Percentiles rank a stretch among this genome's conserved stretches.
phyloP scores from a whole-genome alignment of 2,113 vertebrate genomes.

The Erythrocebus patas region DNA sequence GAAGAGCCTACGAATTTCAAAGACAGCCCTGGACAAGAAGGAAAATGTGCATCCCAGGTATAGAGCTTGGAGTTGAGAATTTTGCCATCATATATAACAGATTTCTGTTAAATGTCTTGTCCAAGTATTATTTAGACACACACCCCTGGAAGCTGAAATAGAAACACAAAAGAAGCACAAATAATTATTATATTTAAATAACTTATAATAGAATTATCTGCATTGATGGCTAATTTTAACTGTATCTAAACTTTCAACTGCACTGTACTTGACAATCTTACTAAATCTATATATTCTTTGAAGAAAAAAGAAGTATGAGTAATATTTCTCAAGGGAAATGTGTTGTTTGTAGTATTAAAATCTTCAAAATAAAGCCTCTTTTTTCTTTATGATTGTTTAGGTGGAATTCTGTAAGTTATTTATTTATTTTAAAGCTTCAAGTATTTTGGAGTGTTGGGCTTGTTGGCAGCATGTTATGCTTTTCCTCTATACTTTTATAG shows the following conservation, averaged over 20 bases:
- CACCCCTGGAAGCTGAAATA: neutral
- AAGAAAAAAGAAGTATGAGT: conserved; percentile 28
- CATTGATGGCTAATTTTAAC: conserved; percentile 19
- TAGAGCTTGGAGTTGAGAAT: neutral
- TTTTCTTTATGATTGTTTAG: neutral
- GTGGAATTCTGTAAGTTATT: neutral
- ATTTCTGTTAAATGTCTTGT: conserved; percentile 4
- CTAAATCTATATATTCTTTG: neutral
- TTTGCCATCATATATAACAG: neutral
- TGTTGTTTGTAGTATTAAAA: neutral
- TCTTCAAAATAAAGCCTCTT: neutral
- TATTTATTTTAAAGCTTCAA: conserved; percentile 42
- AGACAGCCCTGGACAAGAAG: neutral
- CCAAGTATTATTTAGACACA: neutral
- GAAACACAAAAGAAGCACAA: neutral
- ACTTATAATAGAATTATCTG: neutral
- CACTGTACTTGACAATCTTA: neutral
- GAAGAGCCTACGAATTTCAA: neutral
- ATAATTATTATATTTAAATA: conserved; percentile 25
- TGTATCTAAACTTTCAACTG: conserved; percentile 1
- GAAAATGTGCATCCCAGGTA: neutral
- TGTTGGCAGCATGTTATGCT: neutral
- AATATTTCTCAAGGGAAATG: conserved; percentile 42
- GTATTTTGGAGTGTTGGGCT: conserved; percentile 22
- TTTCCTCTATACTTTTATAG: neutral